Base-by-base conservation (phyloP, 2,113 vertebrate genomes). In the Gymnocephalus cernua region DNA sequence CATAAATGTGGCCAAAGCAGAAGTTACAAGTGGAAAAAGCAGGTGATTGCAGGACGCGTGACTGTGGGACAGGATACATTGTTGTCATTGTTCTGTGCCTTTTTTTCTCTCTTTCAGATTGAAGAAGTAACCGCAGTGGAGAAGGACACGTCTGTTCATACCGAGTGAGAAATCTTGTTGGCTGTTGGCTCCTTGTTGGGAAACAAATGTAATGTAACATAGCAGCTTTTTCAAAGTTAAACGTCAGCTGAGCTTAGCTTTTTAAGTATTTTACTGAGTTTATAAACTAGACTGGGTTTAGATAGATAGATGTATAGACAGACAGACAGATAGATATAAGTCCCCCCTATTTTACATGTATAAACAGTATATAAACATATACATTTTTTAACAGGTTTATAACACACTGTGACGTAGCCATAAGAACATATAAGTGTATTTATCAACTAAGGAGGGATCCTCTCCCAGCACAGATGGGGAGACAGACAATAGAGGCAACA, bases 1-100 rank as follows among this genome's bases (percentile, higher is more conserved):
- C 80, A 85, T 91, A 88, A 89, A 89, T 67, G 44, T 86, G 78
- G 79, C 51, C 72, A 87, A 91, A 89, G 86, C 89, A 91, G 85
- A 91, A 88, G 83, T 74, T 88, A 10, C 69, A 75, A 69, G 76
- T 58, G 47, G 32, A 57, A 80, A 86, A 91, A 91, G 73, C 83
- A 91, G 83, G 85, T 93, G 88, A 92, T 78, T 69, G 47, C 54
- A 62, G 71, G 81, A 83, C 53, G 57, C 3, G 13, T 82, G 75
- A 71, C 59, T 81, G 61, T 82, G 66, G 80, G 79, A 89, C 72
- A 79, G 61, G 70, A 86, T 67, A 21, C 11, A 53, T 64, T 53
- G 41, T 80, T 74, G 83, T 87, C 45, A 85, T 74, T 69, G 19
- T 70, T 86, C 23, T 82, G 1, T 57, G 12, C 3, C 2, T 68